Conservation (phyloP, 2,113 vertebrate species). For the Cercopithecus mona region DNA sequence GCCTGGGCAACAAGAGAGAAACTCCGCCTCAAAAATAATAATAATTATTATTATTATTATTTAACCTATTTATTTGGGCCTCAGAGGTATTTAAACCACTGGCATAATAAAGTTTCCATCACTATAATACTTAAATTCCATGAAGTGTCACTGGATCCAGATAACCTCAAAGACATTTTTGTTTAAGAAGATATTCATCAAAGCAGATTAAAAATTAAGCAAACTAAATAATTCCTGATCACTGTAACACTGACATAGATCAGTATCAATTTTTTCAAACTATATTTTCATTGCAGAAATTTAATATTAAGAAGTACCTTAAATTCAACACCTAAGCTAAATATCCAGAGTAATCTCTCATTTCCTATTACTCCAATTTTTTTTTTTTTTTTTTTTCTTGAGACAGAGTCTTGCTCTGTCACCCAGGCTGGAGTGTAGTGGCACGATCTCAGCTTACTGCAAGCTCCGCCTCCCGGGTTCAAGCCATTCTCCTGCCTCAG, state of each 20-base stretch:
- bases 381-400: conserved; percentile 39
- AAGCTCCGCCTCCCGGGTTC: too few species aligned
- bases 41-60: too few species aligned
- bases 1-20: too few species aligned
- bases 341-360: not conserved
- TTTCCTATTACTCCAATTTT: not conserved
- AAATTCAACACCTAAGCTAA: not conserved
- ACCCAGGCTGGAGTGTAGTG: too few species aligned
- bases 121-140: not conserved
- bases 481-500: too few species aligned
- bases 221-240: conserved; percentile 30
- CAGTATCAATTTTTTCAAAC: not conserved
- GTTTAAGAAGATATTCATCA: not conserved
- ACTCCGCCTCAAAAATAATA: too few species aligned
- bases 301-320: conserved; percentile 19
- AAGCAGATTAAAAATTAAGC: conserved; percentile 6
- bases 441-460: too few species aligned
- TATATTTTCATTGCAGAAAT: conserved; percentile 38
- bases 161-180: conserved; percentile 41
- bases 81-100: not conserved
- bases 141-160: conserved; percentile 48
- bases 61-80: not conserved
- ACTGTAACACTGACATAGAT: not conserved
- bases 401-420: too few species aligned
- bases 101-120: not conserved